Percentiles rank a stretch among this genome's conserved stretches.
Conservation (phyloP, 2,113 vertebrate genomes). For the Ceratotherium simum region DNA sequence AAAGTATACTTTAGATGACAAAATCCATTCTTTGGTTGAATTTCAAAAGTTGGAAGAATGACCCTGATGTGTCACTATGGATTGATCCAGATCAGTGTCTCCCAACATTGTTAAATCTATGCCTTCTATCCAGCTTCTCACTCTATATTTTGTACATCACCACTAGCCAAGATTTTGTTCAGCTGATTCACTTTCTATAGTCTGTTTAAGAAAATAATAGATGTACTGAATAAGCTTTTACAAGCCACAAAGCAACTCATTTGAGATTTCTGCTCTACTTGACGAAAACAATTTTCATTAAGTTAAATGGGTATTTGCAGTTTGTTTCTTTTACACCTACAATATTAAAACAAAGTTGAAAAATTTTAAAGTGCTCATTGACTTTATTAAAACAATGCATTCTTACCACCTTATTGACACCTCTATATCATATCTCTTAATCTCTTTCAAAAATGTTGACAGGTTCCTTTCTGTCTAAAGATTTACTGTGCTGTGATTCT, state of each 20-base stretch:
- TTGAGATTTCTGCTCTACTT: constrained; percentile 20
- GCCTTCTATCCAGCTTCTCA: neutral
- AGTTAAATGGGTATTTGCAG: neutral
- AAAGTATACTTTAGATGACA: neutral
- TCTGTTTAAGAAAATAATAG: constrained; percentile 7
- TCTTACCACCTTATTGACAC: neutral
- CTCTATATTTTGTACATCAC: neutral
- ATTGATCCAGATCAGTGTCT: neutral
- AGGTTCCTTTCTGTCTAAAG: constrained; percentile 21
- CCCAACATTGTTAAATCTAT: neutral
- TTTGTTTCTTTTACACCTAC: constrained; percentile 1
- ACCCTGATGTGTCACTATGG: neutral
- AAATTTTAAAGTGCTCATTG: neutral
- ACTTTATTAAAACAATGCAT: constrained; percentile 47
- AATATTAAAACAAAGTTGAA: constrained; percentile 33
- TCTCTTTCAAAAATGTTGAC: constrained; percentile 33
- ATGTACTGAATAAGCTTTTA: constrained; percentile 15
- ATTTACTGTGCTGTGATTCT: neutral
- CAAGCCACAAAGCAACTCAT: neutral
- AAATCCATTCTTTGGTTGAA: neutral
- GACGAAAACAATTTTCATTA: constrained; percentile 51
- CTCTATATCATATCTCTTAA: neutral
- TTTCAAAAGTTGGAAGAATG: constrained; percentile 40
- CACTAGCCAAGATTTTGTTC: constrained; percentile 9
- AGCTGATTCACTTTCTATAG: neutral